Evolutionary conservation across 1,140 invertebrate genomes (phyloP).

Genomic region (Drosophila rufa): DNA sequence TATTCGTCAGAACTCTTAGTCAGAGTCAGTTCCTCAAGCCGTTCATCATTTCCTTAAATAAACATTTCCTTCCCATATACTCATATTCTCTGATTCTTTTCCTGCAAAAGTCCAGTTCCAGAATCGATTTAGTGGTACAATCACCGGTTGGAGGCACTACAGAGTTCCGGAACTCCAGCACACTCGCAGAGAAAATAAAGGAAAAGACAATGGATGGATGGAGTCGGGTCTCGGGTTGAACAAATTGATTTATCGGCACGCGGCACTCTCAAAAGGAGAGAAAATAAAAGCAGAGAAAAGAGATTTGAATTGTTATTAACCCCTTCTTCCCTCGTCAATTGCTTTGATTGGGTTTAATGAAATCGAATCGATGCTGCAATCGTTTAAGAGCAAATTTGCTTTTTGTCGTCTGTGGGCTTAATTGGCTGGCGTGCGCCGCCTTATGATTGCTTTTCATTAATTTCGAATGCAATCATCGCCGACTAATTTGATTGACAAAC

Average conservation of each 20-base stretch:
- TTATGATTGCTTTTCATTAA: slow-evolving; percentile 72
- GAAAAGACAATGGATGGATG: slow-evolving; percentile 5
- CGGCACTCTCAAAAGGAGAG: slow-evolving; percentile 39
- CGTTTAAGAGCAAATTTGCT: slow-evolving; percentile 71
- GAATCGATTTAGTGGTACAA: slow-evolving; percentile 28
- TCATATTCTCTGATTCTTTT: slow-evolving; percentile 5
- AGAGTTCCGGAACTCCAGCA: slow-evolving; percentile 32
- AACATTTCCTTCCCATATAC: slow-evolving; percentile 8
- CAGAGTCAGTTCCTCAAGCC: neutral
- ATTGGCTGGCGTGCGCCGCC: slow-evolving; percentile 66
- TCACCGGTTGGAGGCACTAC: slow-evolving; percentile 23
- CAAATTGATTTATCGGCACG: slow-evolving; percentile 80
- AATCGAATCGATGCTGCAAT: slow-evolving; percentile 71
- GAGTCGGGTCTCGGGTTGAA: slow-evolving; percentile 19
- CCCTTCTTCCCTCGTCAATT: slow-evolving; percentile 28
- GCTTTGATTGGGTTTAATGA: slow-evolving; percentile 74
- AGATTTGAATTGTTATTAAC: slow-evolving; percentile 65
- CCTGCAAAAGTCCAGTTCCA: slow-evolving; percentile 16
- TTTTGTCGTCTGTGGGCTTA: slow-evolving; percentile 63
- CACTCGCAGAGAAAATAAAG: slow-evolving; percentile 66
- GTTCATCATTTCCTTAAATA: slow-evolving; percentile 2
- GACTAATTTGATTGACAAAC: slow-evolving; percentile 80
- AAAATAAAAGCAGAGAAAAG: slow-evolving; percentile 29
- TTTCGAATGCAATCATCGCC: slow-evolving; percentile 63
- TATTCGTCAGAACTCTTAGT: slow-evolving; percentile 1